phyloP scores from a whole-genome alignment of 2,888 invertebrate species.

The Molorchus minor region DNA sequence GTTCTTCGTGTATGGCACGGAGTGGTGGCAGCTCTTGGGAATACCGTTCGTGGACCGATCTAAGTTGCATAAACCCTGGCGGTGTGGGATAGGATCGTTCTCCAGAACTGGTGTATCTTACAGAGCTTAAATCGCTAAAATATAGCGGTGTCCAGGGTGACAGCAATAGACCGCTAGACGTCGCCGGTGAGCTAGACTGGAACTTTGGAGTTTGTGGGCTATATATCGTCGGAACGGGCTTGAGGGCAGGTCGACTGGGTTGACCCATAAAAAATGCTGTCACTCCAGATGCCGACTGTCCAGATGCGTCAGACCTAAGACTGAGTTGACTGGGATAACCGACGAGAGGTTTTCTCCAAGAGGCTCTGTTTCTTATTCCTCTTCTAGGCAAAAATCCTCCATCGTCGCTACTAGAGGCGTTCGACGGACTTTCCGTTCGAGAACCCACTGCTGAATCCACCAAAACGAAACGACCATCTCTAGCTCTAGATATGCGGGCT shows the following conservation, averaged over 20 bases:
- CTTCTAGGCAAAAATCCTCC: constrained; percentile 81
- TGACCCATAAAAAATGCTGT: constrained; percentile 49
- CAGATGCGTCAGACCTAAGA: constrained; percentile 68
- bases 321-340: constrained; percentile 74
- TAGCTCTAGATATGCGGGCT: constrained; percentile 75
- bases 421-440: constrained; percentile 66
- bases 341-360: constrained; percentile 73
- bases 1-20: constrained; percentile 77
- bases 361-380: constrained; percentile 65
- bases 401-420: constrained; percentile 78
- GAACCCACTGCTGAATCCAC: constrained; percentile 65
- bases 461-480: constrained; percentile 79
- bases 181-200: constrained; percentile 74
- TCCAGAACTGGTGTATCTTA: constrained; percentile 80
- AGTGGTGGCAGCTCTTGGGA: constrained; percentile 78
- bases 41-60: constrained; percentile 73
- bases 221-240: constrained; percentile 59
- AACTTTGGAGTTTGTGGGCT: constrained; percentile 67
- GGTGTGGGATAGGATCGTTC: constrained; percentile 78
- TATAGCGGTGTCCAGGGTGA: constrained; percentile 79
- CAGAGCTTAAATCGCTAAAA: constrained; percentile 88
- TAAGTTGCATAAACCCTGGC: constrained; percentile 73
- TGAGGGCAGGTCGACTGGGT: constrained; percentile 45
- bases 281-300: constrained; percentile 64
- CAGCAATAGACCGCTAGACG: constrained; percentile 67